Conservation (phyloP, 1,140 invertebrate genomes). For the Sinonovacula constricta region DNA sequence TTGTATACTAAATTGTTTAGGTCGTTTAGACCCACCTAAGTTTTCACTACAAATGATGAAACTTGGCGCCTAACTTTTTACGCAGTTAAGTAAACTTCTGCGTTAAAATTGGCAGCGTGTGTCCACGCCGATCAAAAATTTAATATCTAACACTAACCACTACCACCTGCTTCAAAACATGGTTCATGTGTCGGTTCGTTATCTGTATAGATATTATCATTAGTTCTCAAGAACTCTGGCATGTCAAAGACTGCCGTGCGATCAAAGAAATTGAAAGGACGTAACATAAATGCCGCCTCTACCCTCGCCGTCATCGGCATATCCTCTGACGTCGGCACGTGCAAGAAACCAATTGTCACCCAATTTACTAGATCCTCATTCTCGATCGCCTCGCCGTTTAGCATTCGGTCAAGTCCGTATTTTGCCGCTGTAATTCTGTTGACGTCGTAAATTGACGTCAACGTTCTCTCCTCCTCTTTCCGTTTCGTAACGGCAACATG, state of each 20-base stretch:
- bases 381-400: conserved; percentile 42
- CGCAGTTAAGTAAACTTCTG: no score
- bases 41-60: no score
- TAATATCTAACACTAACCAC: no score
- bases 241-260: conserved; percentile 43
- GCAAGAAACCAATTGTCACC: conserved; percentile 50
- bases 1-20: no score
- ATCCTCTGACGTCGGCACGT: conserved; percentile 52
- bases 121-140: no score
- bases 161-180: conserved; percentile 35
- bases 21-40: no score
- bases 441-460: conserved; percentile 51
- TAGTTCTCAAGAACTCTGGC: conserved; percentile 37
- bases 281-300: conserved; percentile 43
- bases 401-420: conserved; percentile 19
- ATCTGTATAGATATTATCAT: conserved; percentile 10
- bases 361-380: conserved; percentile 51
- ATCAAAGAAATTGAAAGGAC: conserved; percentile 55
- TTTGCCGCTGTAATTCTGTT: conserved; percentile 44
- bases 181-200: conserved; percentile 22
- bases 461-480: conserved; percentile 40
- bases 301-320: conserved; percentile 50
- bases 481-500: conserved; percentile 47
- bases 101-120: no score
- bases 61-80: no score